These are phyloP conservation scores for Ostrea edulis DNA, from an alignment of 1,140 invertebrate genomes.

Conservation along the genomic window DNA sequence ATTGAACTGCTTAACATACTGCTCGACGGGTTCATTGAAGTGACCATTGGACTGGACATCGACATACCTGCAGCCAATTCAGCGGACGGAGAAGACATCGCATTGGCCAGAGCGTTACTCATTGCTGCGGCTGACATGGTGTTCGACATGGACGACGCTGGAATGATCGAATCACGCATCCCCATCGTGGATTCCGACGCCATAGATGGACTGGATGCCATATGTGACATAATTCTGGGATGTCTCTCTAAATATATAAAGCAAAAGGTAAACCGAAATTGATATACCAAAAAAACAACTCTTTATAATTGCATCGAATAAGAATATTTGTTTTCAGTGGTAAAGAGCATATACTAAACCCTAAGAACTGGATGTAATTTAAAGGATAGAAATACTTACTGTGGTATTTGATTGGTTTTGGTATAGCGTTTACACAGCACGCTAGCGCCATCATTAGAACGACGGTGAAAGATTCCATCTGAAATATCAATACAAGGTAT, in stretches of 20 bases:
- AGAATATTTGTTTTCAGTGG: background rate
- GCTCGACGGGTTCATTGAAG: background rate
- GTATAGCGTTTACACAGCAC: background rate
- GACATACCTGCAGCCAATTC: background rate
- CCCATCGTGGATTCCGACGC: background rate
- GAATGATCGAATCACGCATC: constrained; percentile 2
- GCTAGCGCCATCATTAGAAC: background rate
- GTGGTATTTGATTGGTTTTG: background rate
- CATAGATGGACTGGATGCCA: background rate
- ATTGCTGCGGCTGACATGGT: background rate
- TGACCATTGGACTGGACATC: background rate
- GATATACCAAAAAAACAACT: background rate
- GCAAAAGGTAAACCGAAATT: too few species aligned
- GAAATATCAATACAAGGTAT: background rate
- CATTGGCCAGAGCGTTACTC: background rate
- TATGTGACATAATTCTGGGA: background rate
- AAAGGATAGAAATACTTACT: background rate
- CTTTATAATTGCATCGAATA: background rate
- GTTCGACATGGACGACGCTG: background rate
- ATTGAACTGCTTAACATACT: background rate
- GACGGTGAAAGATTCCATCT: background rate
- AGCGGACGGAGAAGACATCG: background rate
- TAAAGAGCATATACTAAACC: background rate
- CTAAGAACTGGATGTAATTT: background rate
- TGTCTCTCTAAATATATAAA: background rate